These are phyloP conservation scores for Calycopis cecrops DNA, from an alignment of 1,140 invertebrate species.

Conservation along the genomic window DNA sequence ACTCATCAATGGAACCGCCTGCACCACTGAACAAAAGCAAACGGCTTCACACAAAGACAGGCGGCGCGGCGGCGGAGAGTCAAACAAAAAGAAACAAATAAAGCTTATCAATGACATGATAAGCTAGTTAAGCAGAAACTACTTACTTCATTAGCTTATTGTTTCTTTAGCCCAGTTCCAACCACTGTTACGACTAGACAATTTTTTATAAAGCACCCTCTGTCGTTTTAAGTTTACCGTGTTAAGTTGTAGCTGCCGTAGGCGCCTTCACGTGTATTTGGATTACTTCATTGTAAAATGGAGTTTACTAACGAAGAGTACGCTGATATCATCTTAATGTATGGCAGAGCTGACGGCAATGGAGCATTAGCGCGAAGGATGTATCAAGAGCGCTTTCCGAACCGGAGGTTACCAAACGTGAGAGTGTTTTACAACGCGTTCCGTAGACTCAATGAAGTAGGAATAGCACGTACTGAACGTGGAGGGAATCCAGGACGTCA, in stretches of 20 bases:
- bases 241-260: background rate
- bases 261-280: slow-evolving; percentile 4
- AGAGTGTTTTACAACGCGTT: slow-evolving; percentile 15
- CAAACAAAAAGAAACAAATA: no score
- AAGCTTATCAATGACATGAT: no score
- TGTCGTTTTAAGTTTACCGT: slow-evolving; percentile 1
- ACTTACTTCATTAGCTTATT: slow-evolving; percentile 2
- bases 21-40: no score
- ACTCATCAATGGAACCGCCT: no score
- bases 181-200: slow-evolving; percentile 3
- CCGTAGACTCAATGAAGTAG: slow-evolving; percentile 12
- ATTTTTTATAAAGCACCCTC: slow-evolving; percentile 5
- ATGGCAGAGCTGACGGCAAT: no score
- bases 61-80: no score
- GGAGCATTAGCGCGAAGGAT: slow-evolving; percentile 17
- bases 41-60: no score
- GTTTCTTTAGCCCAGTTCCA: slow-evolving; percentile 7
- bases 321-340: slow-evolving; percentile 19
- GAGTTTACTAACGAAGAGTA: slow-evolving; percentile 21
- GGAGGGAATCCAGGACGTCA: no score
- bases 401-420: slow-evolving; percentile 15
- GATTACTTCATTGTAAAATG: background rate
- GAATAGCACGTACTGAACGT: background rate
- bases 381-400: slow-evolving; percentile 18
- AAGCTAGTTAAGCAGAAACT: no score